Base-by-base conservation (phyloP, 2,797 vertebrate genomes). In the Liparis tanakae region DNA sequence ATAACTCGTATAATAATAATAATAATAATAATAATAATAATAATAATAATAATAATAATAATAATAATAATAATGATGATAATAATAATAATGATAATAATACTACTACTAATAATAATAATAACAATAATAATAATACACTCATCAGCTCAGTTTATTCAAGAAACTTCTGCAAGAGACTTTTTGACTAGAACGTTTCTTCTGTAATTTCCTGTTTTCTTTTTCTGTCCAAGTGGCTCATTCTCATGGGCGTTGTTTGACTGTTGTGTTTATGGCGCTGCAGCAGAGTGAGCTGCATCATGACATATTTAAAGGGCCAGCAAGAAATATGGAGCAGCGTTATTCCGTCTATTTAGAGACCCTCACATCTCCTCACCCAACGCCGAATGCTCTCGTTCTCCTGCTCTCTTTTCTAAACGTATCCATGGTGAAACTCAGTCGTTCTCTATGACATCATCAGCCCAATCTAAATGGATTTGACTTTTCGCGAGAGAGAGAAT, bases 371-470 rank as follows among this genome's bases (percentile, higher is more conserved):
- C 18, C 63, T 65, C 54, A 10, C 46, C 30, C 57, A 56, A 80
- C 60, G 50, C 75, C 50, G 17, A 56, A 56, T 68, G 67, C 37
- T 51, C 51, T 72, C 55, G 70, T 53, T 64, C 66, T 65, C 54
- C 43, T 69, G 60, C 67, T 61, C n/a, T 65, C 36, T 62, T 13
- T 46, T 46, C 10, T 17, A 66, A 73, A 54, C 59, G 67, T 67
- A 79, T 82, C 80, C 57, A 71, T 51, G 72, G 57, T 67, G 74
- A 85, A 84, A 81, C 44, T 30, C 75, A 20, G 87, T 85, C 65
- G 82, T 83, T 93, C 92, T 91, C 90, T 87, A 88, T 92, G 92
- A 92, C 82, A 90, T 87, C 82, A 90, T 87, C 84, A 86, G 68
- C 60, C 41, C n/a, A 18, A 58, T 73, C 71, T 70, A 73, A 84